Conservation (phyloP, 2,113 vertebrate species). For the Nesoenas mayeri region DNA sequence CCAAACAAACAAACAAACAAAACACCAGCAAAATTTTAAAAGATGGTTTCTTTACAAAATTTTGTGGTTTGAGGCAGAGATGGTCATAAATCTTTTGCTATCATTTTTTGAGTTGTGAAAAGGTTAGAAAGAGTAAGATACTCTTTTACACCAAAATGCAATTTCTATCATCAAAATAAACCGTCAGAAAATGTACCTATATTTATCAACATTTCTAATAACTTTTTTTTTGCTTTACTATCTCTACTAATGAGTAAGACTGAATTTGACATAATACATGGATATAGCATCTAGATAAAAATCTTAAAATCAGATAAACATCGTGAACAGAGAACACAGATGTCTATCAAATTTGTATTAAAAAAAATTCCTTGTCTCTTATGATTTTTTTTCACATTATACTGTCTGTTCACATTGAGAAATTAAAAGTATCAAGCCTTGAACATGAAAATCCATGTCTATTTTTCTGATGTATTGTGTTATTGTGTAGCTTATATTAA, state of each 20-base stretch:
- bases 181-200: background rate
- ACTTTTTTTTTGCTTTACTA: background rate
- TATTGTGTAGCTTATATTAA: background rate
- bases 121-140: background rate
- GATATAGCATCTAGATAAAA: background rate
- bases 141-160: background rate
- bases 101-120: background rate
- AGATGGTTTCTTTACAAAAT: background rate
- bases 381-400: background rate
- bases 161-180: background rate
- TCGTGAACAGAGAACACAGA: background rate
- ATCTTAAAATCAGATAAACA: background rate
- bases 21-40: background rate
- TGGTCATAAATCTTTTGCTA: background rate
- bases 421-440: background rate
- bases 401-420: background rate
- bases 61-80: background rate
- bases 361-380: background rate
- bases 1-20: no score
- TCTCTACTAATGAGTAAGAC: background rate
- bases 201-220: background rate
- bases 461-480: background rate
- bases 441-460: background rate
- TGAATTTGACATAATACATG: background rate
- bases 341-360: background rate